These are phyloP conservation scores for Osmerus eperlanus DNA, from an alignment of 2,113 vertebrate genomes.

Conservation along the genomic window DNA sequence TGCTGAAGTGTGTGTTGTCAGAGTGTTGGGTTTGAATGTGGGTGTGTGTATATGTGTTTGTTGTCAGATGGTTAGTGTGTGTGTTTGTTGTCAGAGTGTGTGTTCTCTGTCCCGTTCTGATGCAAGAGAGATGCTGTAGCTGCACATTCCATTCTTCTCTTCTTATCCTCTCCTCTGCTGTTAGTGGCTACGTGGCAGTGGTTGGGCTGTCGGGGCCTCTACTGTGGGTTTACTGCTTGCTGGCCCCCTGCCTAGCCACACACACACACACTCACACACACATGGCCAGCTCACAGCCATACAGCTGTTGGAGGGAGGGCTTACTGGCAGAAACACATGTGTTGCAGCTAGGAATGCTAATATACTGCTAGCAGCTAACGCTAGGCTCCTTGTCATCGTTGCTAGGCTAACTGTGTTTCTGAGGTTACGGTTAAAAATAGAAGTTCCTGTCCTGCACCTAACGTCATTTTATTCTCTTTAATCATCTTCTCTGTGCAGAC, in stretches of 20 bases:
- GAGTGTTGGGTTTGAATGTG: background rate
- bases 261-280: constrained; percentile 9
- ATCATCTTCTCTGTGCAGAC: background rate
- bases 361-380: constrained; percentile 35
- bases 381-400: constrained; percentile 6
- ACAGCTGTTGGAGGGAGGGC: constrained; percentile 57
- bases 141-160: background rate
- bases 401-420: background rate
- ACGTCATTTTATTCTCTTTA: too few relatives aligned
- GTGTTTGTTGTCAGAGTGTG: constrained; percentile 21
- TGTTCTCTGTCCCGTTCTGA: constrained; percentile 23
- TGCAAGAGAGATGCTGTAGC: constrained; percentile 12
- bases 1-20: too few relatives aligned
- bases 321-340: constrained; percentile 59
- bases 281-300: constrained; percentile 44
- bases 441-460: too few relatives aligned
- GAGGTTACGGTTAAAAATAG: too few relatives aligned
- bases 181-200: constrained; percentile 62
- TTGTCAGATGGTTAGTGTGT: constrained; percentile 1
- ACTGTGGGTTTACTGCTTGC: constrained; percentile 63
- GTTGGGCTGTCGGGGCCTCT: constrained; percentile 55
- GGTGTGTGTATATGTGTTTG: constrained; percentile 11
- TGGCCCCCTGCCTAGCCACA: constrained; percentile 53
- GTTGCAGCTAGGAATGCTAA: constrained; percentile 43
- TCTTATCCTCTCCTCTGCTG: background rate